Conservation (phyloP, 2,113 vertebrate species). For the Chunga burmeisteri region DNA sequence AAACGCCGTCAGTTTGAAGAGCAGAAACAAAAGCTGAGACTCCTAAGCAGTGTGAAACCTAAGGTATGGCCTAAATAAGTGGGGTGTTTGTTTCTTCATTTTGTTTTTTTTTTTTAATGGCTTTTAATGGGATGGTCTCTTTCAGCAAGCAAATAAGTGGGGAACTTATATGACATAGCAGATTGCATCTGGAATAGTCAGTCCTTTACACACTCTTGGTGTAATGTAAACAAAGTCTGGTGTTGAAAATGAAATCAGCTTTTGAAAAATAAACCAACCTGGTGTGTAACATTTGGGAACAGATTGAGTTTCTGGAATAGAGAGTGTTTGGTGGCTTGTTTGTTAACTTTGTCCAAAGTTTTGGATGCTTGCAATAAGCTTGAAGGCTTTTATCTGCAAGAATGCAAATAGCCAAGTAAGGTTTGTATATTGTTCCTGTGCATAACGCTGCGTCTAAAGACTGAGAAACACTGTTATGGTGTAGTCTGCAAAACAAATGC, state of each 20-base stretch:
- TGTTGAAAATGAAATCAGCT: not conserved
- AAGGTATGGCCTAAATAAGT: constrained; percentile 77
- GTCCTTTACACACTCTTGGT: not conserved
- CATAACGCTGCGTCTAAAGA: not conserved
- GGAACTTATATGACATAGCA: not conserved
- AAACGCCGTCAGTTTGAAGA: constrained; percentile 98
- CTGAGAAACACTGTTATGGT: not conserved
- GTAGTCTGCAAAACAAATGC: not conserved
- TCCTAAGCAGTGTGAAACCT: constrained; percentile 96
- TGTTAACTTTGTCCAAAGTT: not conserved
- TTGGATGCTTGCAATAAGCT: not conserved
- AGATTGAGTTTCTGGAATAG: not conserved
- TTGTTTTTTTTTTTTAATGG: not conserved
- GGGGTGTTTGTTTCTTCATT: not conserved
- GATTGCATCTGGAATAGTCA: not conserved
- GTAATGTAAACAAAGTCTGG: not conserved
- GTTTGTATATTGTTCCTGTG: not conserved
- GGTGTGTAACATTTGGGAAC: not conserved
- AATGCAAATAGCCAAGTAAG: not conserved
- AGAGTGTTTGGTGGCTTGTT: not conserved
- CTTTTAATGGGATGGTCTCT: not conserved
- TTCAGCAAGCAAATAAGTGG: not conserved
- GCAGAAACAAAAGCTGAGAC: constrained; percentile 96
- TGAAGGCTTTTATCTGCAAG: not conserved
- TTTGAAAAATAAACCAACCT: not conserved